Base-by-base conservation (phyloP, 2,797 vertebrate genomes). In the Sardinella longiceps region DNA sequence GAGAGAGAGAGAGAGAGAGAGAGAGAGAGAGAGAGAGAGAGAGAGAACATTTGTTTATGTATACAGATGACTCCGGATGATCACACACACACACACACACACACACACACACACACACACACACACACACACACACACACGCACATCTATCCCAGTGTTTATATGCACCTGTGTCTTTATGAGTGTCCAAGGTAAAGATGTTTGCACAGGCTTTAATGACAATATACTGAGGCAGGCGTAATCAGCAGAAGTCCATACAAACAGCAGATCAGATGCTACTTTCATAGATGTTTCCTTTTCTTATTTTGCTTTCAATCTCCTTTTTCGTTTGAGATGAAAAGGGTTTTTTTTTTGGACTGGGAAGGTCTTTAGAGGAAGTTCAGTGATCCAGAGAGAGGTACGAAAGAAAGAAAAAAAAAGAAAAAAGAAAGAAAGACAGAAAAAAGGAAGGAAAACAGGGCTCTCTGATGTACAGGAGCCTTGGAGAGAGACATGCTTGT, bases 221-320 rank as follows among this genome's bases (percentile, higher is more conserved):
- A 70, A 14, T 15, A 12, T 5, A 30, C 11, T 33, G 63, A 70
- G 20, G 14, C 33, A 90, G 90, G 88, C 7, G 1, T 60, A n/a
- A 60, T 60, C 56, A 60, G 53, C n/a, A 1, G 23, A 58, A n/a
- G 56, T 23, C 56, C 20, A 74, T 30, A 39, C 66, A 74, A 20
- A 74, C 66, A 74, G 25, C 56, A 60, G 23, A 56, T 23, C 63
- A 74, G 33, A 77, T 20, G 18, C 9, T 70, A 15, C 63, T 14
- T 33, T 37, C 15, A 15, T 14, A 18, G 28, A 18, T 1, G 0
- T 70, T 33, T 70, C 14, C 1, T 37, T 15, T 70, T 15, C 63
- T 70, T 18, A 70, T 70, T 37, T 70, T 37, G n/a, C 12, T 33
- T 14, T 70, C 28, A 11, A 12, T 28, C 25, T 63, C 60, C 25